phyloP scores from a whole-genome alignment of 2,113 vertebrate species.

The Willisornis vidua region DNA sequence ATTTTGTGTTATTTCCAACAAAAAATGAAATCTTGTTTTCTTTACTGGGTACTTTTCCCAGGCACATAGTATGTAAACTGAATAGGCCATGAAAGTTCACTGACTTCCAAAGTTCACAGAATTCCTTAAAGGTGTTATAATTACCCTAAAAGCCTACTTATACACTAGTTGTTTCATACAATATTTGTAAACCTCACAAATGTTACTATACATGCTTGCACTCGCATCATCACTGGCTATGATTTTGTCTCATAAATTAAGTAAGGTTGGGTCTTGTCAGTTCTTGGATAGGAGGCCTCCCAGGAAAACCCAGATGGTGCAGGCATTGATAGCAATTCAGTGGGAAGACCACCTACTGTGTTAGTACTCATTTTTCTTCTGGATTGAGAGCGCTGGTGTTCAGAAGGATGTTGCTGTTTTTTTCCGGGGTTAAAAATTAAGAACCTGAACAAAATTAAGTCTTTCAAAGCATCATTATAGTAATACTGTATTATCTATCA shows the following conservation, averaged over 20 bases:
- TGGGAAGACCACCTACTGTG: conserved; percentile 69
- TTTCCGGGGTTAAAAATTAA: conserved; percentile 7
- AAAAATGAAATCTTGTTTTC: neutral
- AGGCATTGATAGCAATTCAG: conserved; percentile 56
- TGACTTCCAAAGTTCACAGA: neutral
- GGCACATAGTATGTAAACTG: neutral
- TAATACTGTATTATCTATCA: neutral
- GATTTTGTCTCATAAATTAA: conserved; percentile 68
- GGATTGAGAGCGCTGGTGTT: neutral
- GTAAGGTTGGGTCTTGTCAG: conserved; percentile 55
- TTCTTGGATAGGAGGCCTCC: conserved; percentile 50
- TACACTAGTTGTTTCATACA: neutral
- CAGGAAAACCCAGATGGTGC: conserved; percentile 69
- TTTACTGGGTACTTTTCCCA: neutral
- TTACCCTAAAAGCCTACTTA: neutral
- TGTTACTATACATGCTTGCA: neutral
- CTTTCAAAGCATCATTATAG: neutral
- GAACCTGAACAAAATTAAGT: neutral
- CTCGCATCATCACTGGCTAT: conserved; percentile 28
- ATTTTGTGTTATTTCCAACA: neutral
- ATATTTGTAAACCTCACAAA: conserved; percentile 23
- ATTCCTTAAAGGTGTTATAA: neutral
- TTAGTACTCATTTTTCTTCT: conserved; percentile 46
- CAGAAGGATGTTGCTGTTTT: neutral
- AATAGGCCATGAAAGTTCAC: neutral